phyloP scores from a whole-genome alignment of 2,888 invertebrate species.

The Macaria notata region DNA sequence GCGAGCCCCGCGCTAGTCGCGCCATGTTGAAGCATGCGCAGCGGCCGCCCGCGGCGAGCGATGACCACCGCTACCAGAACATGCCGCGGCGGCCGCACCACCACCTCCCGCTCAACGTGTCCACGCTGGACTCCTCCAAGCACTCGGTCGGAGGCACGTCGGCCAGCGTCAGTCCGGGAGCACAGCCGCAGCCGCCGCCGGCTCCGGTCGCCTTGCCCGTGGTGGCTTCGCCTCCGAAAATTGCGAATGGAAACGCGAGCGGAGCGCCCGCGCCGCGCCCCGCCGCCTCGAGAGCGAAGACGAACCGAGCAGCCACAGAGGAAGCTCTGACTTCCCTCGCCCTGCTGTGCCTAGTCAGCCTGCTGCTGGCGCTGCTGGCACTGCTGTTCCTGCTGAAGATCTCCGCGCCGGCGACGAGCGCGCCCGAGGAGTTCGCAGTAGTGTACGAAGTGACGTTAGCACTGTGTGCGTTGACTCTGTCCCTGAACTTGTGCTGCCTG shows the following conservation, averaged over 20 bases:
- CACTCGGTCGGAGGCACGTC: slow-evolving; percentile 83
- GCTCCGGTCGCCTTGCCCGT: slow-evolving; percentile 56
- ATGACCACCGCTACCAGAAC: slow-evolving; percentile 81
- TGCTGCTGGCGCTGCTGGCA: slow-evolving; percentile 91
- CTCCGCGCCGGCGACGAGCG: slow-evolving; percentile 85
- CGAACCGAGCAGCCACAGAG: slow-evolving; percentile 69
- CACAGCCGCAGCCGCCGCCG: slow-evolving; percentile 50
- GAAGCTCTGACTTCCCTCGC: slow-evolving; percentile 94
- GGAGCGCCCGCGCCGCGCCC: slow-evolving; percentile 67
- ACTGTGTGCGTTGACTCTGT: slow-evolving; percentile 93
- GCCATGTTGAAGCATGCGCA: slow-evolving; percentile 89
- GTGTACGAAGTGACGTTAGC: slow-evolving; percentile 96
- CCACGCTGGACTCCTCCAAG: slow-evolving; percentile 85
- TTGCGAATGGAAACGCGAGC: slow-evolving; percentile 81
- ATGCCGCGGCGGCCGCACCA: slow-evolving; percentile 82
- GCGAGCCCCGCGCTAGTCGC: slow-evolving; percentile 69
- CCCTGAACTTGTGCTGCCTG: slow-evolving; percentile 94
- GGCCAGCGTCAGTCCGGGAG: slow-evolving; percentile 82
- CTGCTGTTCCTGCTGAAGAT: slow-evolving; percentile 93
- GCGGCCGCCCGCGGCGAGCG: slow-evolving; percentile 79
- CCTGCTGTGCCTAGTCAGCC: slow-evolving; percentile 91
- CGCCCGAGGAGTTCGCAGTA: slow-evolving; percentile 91
- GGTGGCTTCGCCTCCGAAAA: slow-evolving; percentile 69
- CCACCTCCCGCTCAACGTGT: slow-evolving; percentile 85
- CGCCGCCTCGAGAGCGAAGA: slow-evolving; percentile 57